Conservation (phyloP, 2,113 vertebrate genomes). For the Puntigrus tetrazona region DNA sequence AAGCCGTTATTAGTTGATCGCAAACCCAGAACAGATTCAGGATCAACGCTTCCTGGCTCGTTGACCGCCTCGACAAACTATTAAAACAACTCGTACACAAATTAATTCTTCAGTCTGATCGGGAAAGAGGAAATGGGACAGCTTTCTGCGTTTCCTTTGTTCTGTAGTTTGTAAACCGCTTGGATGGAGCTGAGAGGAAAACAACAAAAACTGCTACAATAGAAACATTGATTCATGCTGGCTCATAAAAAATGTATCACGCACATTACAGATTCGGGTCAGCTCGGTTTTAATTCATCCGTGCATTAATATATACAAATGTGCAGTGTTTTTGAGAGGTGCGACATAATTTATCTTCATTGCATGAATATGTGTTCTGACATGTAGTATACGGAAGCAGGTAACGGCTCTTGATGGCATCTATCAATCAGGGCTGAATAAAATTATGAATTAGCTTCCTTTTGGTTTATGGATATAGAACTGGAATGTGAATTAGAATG, state of each 20-base stretch:
- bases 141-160: background rate
- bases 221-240: background rate
- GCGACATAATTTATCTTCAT: conserved; percentile 1
- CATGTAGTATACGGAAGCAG: background rate
- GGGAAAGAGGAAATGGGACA: background rate
- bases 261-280: conserved; percentile 12
- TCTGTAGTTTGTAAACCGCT: conserved; percentile 21
- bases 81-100: background rate
- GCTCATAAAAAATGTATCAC: background rate
- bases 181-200: conserved; percentile 6
- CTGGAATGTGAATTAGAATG: background rate
- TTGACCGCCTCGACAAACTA: background rate
- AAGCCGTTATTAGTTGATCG: background rate
- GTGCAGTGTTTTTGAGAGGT: background rate
- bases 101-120: background rate
- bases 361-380: conserved; percentile 2
- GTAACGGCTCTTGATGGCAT: background rate
- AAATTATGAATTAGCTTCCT: background rate
- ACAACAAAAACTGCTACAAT: background rate
- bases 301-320: background rate
- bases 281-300: background rate
- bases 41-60: background rate
- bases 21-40: conserved; percentile 6
- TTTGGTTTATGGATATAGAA: background rate
- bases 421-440: background rate